These are phyloP conservation scores for Caenorhabditis sp. DNA, from an alignment of 2,888 invertebrate genomes.

Conservation along the genomic window DNA sequence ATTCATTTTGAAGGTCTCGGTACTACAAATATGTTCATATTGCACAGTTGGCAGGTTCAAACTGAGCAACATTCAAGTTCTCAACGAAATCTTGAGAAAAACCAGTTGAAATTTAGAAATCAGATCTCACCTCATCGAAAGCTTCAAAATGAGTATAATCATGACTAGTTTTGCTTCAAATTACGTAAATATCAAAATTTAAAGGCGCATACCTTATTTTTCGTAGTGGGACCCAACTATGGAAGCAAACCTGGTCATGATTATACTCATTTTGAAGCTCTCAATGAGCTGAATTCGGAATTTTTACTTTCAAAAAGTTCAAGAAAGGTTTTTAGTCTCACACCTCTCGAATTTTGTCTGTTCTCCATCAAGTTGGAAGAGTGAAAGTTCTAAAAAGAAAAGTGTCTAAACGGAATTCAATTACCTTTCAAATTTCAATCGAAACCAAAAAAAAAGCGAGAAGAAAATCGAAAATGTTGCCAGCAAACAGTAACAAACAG, in stretches of 20 bases:
- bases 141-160: background rate
- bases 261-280: slow-evolving; percentile 9
- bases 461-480: slow-evolving; percentile 12
- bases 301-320: background rate
- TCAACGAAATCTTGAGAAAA: background rate
- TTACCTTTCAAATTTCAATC: background rate
- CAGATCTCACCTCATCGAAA: background rate
- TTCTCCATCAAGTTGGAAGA: background rate
- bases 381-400: background rate
- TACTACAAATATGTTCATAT: too few relatives aligned
- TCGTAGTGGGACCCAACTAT: background rate
- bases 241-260: background rate
- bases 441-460: background rate
- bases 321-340: background rate
- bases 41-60: too few relatives aligned
- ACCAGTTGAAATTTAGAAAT: background rate
- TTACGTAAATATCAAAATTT: background rate
- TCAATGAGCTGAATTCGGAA: background rate
- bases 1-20: background rate
- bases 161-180: background rate
- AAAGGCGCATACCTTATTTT: too few relatives aligned
- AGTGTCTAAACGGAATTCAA: slow-evolving; percentile 8
- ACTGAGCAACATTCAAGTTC: too few relatives aligned
- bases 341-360: background rate
- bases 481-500: background rate